phyloP scores from a whole-genome alignment of 2,797 vertebrate species.

The Mycteria americana region DNA sequence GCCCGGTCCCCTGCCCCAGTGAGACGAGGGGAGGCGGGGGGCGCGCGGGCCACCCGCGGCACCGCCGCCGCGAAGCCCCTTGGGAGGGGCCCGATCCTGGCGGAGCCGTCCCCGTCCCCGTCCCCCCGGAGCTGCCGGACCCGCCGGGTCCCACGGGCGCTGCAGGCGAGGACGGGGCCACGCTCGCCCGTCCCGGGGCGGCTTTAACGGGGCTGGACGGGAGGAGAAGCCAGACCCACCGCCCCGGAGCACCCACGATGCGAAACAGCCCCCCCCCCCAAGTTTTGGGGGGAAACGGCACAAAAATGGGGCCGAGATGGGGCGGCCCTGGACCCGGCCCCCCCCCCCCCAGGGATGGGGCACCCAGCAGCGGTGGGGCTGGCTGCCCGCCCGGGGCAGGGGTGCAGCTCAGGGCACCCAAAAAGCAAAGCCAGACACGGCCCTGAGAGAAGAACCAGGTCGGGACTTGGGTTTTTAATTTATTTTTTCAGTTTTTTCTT shows the following conservation, averaged over 20 bases:
- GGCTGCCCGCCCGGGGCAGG: neutral
- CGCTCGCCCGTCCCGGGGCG: fast-evolving
- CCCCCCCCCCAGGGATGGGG: neutral
- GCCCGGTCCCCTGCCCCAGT: neutral
- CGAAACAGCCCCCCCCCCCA: too few relatives aligned
- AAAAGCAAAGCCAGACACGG: neutral
- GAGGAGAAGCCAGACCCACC: too few relatives aligned
- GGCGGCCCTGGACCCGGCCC: neutral
- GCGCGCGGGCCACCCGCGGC: too few relatives aligned
- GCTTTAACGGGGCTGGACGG: fast-evolving
- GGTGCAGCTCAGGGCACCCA: too few relatives aligned
- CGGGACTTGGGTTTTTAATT: slow-evolving; percentile 37
- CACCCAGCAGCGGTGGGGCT: neutral
- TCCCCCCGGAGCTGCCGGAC: too few relatives aligned
- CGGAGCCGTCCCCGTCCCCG: too few relatives aligned
- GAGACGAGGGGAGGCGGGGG: too few relatives aligned
- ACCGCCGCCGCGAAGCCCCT: too few relatives aligned
- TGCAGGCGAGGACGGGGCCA: too few relatives aligned
- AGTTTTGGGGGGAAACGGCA: neutral
- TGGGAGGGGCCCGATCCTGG: too few relatives aligned
- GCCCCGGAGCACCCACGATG: neutral
- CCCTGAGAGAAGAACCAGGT: neutral
- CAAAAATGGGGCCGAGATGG: neutral
- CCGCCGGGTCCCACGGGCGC: neutral
- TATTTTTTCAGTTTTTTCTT: neutral